phyloP scores from a whole-genome alignment of 2,797 vertebrate species.

The Atherinosoma microstoma region DNA sequence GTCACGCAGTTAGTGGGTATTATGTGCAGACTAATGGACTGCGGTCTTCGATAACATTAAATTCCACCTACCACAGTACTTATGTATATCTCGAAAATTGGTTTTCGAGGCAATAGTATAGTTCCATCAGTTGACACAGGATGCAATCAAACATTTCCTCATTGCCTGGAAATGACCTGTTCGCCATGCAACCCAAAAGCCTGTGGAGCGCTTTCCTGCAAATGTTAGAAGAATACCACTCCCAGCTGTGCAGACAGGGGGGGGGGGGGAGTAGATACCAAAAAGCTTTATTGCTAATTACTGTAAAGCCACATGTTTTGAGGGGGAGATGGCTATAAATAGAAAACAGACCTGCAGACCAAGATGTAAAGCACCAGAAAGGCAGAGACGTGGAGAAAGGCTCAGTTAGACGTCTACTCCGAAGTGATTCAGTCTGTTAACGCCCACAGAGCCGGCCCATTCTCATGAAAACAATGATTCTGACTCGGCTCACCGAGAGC shows the following conservation, averaged over 20 bases:
- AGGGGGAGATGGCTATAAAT: slow-evolving; percentile 33
- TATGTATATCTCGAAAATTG: slow-evolving; percentile 26
- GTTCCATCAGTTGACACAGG: slow-evolving; percentile 15
- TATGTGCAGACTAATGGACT: slow-evolving; percentile 44
- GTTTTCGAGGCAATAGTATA: slow-evolving; percentile 35
- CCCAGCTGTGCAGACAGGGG: slow-evolving; percentile 2
- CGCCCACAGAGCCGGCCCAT: slow-evolving; percentile 65
- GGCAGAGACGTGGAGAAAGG: slow-evolving; percentile 10
- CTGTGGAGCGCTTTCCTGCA: not conserved
- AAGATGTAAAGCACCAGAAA: slow-evolving; percentile 35
- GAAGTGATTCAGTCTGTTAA: slow-evolving; percentile 64
- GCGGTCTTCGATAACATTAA: slow-evolving; percentile 37
- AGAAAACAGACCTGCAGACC: slow-evolving; percentile 27
- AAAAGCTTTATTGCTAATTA: slow-evolving; percentile 32
- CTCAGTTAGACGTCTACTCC: slow-evolving; percentile 45
- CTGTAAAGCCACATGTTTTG: slow-evolving; percentile 23
- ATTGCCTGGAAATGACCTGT: slow-evolving; percentile 22
- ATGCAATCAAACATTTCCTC: slow-evolving; percentile 33
- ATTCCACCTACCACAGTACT: slow-evolving; percentile 27
- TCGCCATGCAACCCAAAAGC: slow-evolving; percentile 9
- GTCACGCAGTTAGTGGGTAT: slow-evolving; percentile 46
- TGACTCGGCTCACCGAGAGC: slow-evolving; percentile 57
- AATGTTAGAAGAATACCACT: slow-evolving; percentile 3
- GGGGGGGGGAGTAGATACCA: slow-evolving; percentile 7
- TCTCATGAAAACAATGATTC: slow-evolving; percentile 69